Evolutionary conservation across 2,888 invertebrate genomes (phyloP).

Genomic region (Serripes groenlandicus): DNA sequence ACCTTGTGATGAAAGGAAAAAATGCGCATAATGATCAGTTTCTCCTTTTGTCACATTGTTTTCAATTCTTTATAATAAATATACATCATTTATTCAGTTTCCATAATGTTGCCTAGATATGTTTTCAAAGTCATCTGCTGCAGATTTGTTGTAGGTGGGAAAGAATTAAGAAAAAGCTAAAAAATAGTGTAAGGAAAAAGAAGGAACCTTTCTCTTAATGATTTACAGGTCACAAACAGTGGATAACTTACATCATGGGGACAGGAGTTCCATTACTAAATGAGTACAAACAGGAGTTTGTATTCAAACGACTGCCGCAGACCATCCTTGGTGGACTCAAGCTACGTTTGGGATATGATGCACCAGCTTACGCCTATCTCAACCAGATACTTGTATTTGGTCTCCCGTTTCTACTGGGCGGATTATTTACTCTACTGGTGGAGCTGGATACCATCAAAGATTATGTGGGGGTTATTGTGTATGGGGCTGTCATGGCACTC

Average conservation of each 20-base stretch:
- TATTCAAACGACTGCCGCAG: conserved; percentile 84
- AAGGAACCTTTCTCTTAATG: too few species aligned
- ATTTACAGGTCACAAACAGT: conserved; percentile 64
- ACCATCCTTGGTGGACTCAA: conserved; percentile 85
- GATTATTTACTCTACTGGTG: conserved; percentile 81
- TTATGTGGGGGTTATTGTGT: conserved; percentile 75
- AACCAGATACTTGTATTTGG: conserved; percentile 82
- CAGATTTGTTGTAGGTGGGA: background rate
- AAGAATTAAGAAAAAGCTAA: background rate
- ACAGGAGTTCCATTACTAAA: conserved; percentile 84
- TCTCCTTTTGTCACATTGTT: background rate
- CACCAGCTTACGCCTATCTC: conserved; percentile 83
- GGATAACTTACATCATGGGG: conserved; percentile 77
- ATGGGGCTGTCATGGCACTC: conserved; percentile 76
- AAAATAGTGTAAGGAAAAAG: too few species aligned
- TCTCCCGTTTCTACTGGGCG: conserved; percentile 82
- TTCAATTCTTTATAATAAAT: background rate
- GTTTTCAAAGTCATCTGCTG: background rate
- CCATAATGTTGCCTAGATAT: background rate
- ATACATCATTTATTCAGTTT: background rate
- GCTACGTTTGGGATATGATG: conserved; percentile 81
- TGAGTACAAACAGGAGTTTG: conserved; percentile 84
- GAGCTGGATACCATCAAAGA: conserved; percentile 77
- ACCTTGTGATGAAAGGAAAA: background rate
- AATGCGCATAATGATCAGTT: background rate